Evolutionary conservation across 2,797 vertebrate genomes (phyloP).

Genomic region (Chiroxiphia lanceolata): DNA sequence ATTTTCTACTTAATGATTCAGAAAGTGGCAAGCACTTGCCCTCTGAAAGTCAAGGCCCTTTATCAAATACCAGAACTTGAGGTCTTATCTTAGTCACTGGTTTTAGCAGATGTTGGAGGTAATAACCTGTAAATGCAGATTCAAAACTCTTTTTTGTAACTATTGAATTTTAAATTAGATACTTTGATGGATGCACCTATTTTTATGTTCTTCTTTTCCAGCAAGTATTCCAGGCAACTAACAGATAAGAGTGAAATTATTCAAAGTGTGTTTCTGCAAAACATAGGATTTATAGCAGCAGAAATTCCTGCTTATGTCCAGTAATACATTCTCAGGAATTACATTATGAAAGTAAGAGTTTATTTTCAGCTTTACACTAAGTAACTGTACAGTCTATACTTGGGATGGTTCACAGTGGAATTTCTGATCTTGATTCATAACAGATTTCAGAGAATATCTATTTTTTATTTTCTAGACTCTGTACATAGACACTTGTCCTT

Average conservation of each 20-base stretch:
- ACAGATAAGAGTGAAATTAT: background rate
- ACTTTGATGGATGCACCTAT: background rate
- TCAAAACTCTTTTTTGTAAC: background rate
- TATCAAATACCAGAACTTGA: conserved; percentile 13
- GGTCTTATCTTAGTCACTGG: background rate
- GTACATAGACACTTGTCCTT: background rate
- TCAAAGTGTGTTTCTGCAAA: background rate
- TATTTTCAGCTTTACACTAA: background rate
- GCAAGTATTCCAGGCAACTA: background rate
- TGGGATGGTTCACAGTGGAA: background rate
- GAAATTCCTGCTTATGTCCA: background rate
- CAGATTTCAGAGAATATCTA: background rate
- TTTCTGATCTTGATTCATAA: background rate
- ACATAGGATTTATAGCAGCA: background rate
- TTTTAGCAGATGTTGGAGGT: background rate
- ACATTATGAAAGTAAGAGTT: background rate
- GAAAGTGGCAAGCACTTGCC: conserved; percentile 37
- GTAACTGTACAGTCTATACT: background rate
- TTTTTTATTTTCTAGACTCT: background rate
- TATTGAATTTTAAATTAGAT: background rate
- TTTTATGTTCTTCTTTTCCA: background rate
- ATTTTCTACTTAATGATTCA: conserved; percentile 60
- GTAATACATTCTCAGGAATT: background rate
- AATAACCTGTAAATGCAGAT: background rate
- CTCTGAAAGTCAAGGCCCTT: conserved; percentile 55